phyloP scores from a whole-genome alignment of 53 echinoderm and acorn worm genomes.

The Temnopleurus reevesii region DNA sequence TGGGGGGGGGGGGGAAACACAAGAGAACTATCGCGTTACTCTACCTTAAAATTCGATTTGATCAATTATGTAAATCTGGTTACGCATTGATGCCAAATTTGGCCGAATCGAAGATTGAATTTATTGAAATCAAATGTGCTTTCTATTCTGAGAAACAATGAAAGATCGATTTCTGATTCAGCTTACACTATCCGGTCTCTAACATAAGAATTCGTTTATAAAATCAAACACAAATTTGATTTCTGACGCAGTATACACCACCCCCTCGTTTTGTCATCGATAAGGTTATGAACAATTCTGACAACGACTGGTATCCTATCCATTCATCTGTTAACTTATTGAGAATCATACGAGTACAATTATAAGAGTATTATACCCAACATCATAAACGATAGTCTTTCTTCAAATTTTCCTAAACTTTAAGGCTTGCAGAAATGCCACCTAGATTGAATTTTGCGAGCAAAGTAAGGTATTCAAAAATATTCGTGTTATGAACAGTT shows the following conservation, averaged over 20 bases:
- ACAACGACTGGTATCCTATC: no score
- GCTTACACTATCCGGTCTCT: background rate
- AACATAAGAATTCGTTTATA: background rate
- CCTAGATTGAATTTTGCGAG: no score
- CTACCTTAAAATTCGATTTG: background rate
- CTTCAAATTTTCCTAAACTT: no score
- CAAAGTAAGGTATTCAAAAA: no score
- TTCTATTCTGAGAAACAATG: no score
- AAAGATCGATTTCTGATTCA: background rate
- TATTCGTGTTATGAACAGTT: no score
- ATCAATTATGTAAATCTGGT: constrained; percentile 10
- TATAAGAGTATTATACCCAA: no score
- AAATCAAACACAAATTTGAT: background rate
- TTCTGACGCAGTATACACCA: background rate
- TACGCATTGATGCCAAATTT: background rate
- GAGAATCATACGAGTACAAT: no score
- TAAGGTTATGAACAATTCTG: no score
- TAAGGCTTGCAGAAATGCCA: no score
- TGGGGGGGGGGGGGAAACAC: background rate
- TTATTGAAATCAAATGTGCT: background rate
- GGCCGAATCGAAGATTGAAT: background rate
- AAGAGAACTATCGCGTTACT: background rate
- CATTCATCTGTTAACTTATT: no score
- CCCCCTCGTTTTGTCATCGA: background rate
- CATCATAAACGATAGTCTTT: no score